phyloP scores from a whole-genome alignment of 2,113 vertebrate genomes.

The Urocynchramus pylzowi region DNA sequence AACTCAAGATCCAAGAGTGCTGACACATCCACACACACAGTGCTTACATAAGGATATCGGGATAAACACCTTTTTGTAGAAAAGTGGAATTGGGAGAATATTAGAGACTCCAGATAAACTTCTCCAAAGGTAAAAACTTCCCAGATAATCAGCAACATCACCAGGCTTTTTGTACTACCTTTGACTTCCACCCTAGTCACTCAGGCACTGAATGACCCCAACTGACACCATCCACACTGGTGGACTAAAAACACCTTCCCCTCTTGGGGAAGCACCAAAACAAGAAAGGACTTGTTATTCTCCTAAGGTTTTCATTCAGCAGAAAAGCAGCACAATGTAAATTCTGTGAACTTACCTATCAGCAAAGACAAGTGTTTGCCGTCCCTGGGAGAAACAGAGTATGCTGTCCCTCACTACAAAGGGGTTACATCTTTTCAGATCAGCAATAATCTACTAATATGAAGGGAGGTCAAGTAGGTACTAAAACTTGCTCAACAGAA shows the following conservation, averaged over 20 bases:
- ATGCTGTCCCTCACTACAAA: background rate
- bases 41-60: background rate
- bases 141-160: background rate
- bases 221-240: rapidly evolving
- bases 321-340: background rate
- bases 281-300: background rate
- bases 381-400: background rate
- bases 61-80: background rate
- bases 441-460: background rate
- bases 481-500: background rate
- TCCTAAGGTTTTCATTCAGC: background rate
- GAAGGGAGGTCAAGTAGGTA: background rate
- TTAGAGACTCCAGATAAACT: background rate
- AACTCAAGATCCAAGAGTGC: background rate
- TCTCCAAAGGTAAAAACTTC: background rate
- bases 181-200: background rate
- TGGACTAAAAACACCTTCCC: background rate
- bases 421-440: background rate
- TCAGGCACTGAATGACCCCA: background rate
- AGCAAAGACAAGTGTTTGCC: background rate
- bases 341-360: background rate
- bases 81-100: background rate
- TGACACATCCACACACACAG: background rate
- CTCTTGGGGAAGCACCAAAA: background rate
- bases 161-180: background rate